Conservation (phyloP, 2,888 invertebrate genomes). For the Netelia inedita region DNA sequence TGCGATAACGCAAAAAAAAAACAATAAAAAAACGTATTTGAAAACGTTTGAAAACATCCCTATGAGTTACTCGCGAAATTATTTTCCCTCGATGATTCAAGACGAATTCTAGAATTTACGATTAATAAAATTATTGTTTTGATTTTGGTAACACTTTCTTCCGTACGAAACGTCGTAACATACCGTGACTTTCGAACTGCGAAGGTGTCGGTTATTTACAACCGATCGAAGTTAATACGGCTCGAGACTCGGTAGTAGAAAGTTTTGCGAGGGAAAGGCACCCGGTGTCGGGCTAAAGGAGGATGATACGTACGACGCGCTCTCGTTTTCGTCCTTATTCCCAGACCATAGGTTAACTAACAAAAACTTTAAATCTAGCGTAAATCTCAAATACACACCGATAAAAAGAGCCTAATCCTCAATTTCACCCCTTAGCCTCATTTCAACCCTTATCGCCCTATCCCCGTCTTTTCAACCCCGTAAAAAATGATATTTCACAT, state of each 20-base stretch:
- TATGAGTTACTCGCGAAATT: too few species aligned
- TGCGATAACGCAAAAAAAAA: background rate
- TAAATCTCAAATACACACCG: too few species aligned
- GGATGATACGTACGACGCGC: background rate
- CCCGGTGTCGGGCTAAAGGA: constrained; percentile 11
- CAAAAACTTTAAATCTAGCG: too few species aligned
- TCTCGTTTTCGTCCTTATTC: constrained; percentile 21
- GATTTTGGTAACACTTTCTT: background rate
- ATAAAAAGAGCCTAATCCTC: too few species aligned
- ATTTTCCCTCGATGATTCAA: background rate
- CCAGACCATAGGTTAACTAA: too few species aligned
- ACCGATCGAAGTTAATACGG: constrained; percentile 23
- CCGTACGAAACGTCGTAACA: background rate
- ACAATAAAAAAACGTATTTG: background rate
- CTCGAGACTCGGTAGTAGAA: constrained; percentile 35
- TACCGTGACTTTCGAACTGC: background rate
- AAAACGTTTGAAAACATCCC: too few species aligned
- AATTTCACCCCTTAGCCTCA: too few species aligned
- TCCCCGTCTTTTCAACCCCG: too few species aligned
- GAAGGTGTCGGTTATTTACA: background rate
- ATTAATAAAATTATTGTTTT: background rate
- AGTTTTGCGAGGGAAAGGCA: constrained; percentile 60
- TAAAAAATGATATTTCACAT: too few species aligned
- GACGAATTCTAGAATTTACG: background rate
- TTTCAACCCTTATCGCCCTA: too few species aligned